phyloP scores from a whole-genome alignment of 2,888 invertebrate genomes.

The Nomada lathburiana region DNA sequence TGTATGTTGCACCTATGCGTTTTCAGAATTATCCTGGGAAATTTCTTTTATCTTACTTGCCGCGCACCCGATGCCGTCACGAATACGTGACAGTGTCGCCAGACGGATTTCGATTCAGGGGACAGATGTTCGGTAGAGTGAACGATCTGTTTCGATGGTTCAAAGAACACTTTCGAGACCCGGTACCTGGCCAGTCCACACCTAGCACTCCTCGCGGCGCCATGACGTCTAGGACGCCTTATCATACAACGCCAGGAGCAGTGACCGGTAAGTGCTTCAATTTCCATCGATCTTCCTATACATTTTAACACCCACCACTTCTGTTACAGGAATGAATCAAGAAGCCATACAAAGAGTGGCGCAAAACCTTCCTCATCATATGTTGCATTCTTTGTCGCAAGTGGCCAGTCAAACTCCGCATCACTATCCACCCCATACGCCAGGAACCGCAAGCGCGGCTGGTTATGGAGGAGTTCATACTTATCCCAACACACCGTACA shows the following conservation, averaged over 20 bases:
- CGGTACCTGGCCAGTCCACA: slow-evolving; percentile 90
- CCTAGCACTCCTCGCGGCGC: slow-evolving; percentile 90
- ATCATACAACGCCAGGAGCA: slow-evolving; percentile 83
- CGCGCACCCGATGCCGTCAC: slow-evolving; percentile 93
- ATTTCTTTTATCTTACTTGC: slow-evolving; percentile 97
- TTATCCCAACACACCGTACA: slow-evolving; percentile 93
- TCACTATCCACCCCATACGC: slow-evolving; percentile 89
- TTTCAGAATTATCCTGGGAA: slow-evolving; percentile 90
- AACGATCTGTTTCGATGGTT: slow-evolving; percentile 96
- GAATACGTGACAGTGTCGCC: slow-evolving; percentile 97
- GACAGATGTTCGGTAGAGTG: slow-evolving; percentile 94
- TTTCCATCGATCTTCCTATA: no score
- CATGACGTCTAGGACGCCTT: slow-evolving; percentile 87
- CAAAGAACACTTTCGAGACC: slow-evolving; percentile 98
- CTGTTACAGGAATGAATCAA: slow-evolving; percentile 86
- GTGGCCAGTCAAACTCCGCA: slow-evolving; percentile 87
- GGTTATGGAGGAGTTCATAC: slow-evolving; percentile 85
- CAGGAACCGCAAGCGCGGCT: slow-evolving; percentile 89
- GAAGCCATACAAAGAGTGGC: slow-evolving; percentile 90
- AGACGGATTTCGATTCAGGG: slow-evolving; percentile 96
- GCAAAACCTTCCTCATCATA: slow-evolving; percentile 89
- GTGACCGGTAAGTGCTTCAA: slow-evolving; percentile 58
- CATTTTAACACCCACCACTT: neutral
- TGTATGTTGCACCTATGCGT: neutral
- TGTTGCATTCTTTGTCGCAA: slow-evolving; percentile 90